A percentile compares a stretch with the other conserved stretches of the same genome.
Conservation (phyloP, 2,888 invertebrate genomes). For the Synanthedon tipuliformis region DNA sequence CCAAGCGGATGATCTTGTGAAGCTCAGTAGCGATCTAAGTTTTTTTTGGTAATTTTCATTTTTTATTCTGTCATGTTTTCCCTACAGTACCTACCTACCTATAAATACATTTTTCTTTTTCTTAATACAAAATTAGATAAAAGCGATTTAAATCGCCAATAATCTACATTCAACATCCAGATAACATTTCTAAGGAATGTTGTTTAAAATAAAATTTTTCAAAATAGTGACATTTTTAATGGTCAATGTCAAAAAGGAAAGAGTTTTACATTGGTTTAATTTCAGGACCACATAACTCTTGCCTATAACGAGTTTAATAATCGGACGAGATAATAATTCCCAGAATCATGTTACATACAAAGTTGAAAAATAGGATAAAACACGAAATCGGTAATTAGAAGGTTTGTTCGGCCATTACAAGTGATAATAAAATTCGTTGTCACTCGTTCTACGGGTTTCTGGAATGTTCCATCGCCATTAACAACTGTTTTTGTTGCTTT, state of each 20-base stretch:
- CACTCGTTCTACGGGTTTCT: conserved; percentile 15
- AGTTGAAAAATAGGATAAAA: conserved; percentile 38
- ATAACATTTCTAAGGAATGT: too few relatives aligned
- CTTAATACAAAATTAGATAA: too few relatives aligned
- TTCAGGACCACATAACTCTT: conserved; percentile 32
- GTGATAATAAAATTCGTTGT: conserved; percentile 29
- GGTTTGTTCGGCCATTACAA: conserved; percentile 20
- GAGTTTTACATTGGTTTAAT: conserved; percentile 13
- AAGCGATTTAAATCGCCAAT: too few relatives aligned
- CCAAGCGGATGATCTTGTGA: too few relatives aligned
- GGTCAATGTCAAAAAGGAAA: background rate
- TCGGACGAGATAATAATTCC: conserved; percentile 49
- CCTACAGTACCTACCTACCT: too few relatives aligned
- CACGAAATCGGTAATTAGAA: conserved; percentile 47
- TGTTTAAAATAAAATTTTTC: background rate
- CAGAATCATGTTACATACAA: conserved; percentile 46
- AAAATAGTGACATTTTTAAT: background rate
- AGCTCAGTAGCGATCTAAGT: too few relatives aligned
- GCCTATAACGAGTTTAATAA: conserved; percentile 43
- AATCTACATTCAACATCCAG: too few relatives aligned
- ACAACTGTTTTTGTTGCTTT: conserved; percentile 11
- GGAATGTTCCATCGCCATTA: conserved; percentile 12
- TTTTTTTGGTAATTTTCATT: too few relatives aligned
- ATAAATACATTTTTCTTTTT: too few relatives aligned
- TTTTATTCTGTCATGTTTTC: too few relatives aligned